Percentiles rank a stretch among this genome's conserved stretches.
phyloP scores from a whole-genome alignment of 2,888 invertebrate genomes.

The Nomada fucata region DNA sequence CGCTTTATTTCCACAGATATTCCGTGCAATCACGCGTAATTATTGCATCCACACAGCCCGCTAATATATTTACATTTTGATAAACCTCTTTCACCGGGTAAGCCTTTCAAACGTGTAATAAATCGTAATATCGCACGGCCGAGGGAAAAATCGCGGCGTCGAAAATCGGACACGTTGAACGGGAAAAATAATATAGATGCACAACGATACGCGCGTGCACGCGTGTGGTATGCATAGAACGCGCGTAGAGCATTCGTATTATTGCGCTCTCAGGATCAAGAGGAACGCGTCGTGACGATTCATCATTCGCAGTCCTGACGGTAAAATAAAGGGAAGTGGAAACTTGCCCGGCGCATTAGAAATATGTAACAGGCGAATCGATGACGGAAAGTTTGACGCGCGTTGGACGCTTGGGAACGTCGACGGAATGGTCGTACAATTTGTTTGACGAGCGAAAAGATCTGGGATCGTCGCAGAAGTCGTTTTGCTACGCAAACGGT shows the following conservation, averaged over 20 bases:
- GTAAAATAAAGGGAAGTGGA: conserved; percentile 26
- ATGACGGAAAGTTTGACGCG: conserved; percentile 15
- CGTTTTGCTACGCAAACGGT: not conserved
- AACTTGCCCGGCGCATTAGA: conserved; percentile 14
- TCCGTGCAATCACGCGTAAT: conserved; percentile 64
- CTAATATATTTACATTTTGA: conserved; percentile 63
- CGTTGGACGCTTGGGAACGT: not conserved
- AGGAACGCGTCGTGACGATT: conserved; percentile 35
- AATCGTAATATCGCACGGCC: conserved; percentile 50
- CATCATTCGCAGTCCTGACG: conserved; percentile 26
- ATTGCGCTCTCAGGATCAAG: conserved; percentile 46
- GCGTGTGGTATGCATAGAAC: not conserved
- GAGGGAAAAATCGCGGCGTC: conserved; percentile 40
- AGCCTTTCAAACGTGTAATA: conserved; percentile 57
- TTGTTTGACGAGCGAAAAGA: not conserved
- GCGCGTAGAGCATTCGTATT: conserved; percentile 7
- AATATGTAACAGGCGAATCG: conserved; percentile 26
- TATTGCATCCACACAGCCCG: conserved; percentile 43
- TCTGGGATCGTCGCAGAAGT: not conserved
- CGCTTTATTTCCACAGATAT: conserved; percentile 61
- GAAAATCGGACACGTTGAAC: conserved; percentile 16
- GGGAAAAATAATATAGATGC: not conserved
- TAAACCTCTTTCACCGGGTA: conserved; percentile 61
- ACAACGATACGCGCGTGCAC: not conserved
- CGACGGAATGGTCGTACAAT: not conserved